Evolutionary conservation across 2,888 invertebrate genomes (phyloP).

Genomic region (Furcula furcula): DNA sequence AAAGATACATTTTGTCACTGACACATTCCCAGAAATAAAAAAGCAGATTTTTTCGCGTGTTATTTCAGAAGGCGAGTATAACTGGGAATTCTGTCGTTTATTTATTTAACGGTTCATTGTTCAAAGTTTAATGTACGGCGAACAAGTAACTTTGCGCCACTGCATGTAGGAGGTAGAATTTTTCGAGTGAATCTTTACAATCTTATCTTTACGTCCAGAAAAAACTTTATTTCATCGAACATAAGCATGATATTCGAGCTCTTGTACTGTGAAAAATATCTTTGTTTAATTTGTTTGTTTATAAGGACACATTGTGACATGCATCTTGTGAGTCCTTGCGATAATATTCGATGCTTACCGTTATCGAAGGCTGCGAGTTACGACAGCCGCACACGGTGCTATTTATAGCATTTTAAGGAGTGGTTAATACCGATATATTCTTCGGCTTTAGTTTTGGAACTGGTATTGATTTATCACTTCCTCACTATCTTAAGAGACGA

Average conservation of each 20-base stretch:
- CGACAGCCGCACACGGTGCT: constrained; percentile 14
- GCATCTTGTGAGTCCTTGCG: constrained; percentile 47
- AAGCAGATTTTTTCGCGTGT: not conserved
- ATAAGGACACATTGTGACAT: constrained; percentile 61
- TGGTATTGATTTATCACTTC: no score
- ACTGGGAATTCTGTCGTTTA: constrained; percentile 40
- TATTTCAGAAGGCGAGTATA: constrained; percentile 12
- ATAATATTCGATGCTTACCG: constrained; percentile 54
- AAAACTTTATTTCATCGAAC: constrained; percentile 1
- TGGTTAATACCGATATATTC: not conserved
- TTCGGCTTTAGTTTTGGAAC: not conserved
- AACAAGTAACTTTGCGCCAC: constrained; percentile 61
- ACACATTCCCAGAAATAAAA: no score
- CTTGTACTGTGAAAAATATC: constrained; percentile 5
- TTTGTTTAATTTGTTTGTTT: constrained; percentile 50
- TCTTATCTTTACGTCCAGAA: constrained; percentile 16
- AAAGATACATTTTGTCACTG: no score
- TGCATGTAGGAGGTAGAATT: constrained; percentile 54
- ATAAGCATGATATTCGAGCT: constrained; percentile 25
- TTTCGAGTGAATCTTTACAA: constrained; percentile 37
- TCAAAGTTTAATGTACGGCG: constrained; percentile 60
- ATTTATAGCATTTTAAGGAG: constrained; percentile 21
- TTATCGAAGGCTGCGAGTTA: constrained; percentile 41
- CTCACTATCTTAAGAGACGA: no score
- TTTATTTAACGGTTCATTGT: constrained; percentile 71